Percentiles rank a stretch among this genome's conserved stretches.
Evolutionary conservation across 2,888 invertebrate species (phyloP).

Genomic region (Pharmacophagus antenor): DNA sequence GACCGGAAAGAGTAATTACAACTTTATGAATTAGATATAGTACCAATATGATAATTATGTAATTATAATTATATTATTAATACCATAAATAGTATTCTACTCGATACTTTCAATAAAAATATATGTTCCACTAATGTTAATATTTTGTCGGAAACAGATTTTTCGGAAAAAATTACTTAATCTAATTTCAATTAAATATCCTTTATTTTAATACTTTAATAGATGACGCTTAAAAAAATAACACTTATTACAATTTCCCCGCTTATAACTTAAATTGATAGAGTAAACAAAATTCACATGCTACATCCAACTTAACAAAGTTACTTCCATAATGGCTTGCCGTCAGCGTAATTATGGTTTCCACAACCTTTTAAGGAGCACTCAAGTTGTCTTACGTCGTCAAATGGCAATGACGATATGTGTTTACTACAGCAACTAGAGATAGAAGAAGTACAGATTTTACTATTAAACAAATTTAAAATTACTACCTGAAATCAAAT

Average conservation of each 20-base stretch:
- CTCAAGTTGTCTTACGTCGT: conserved; percentile 25
- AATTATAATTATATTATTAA: too few species aligned
- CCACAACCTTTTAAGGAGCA: conserved; percentile 30
- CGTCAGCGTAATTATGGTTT: conserved; percentile 28
- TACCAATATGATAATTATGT: too few species aligned
- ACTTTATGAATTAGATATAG: too few species aligned
- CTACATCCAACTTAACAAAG: conserved; percentile 26
- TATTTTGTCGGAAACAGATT: too few species aligned
- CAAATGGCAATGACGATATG: conserved; percentile 16
- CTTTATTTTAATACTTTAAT: too few species aligned
- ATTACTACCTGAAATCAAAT: too few species aligned
- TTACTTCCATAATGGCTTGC: conserved; percentile 24
- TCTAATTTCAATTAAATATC: too few species aligned
- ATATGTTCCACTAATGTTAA: too few species aligned
- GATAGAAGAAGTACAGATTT: conserved; percentile 2
- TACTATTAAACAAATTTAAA: background rate
- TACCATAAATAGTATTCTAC: too few species aligned
- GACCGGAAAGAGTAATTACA: too few species aligned
- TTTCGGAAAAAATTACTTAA: too few species aligned
- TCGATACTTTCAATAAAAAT: too few species aligned
- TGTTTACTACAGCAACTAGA: background rate
- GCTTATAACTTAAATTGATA: background rate
- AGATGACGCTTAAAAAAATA: background rate
- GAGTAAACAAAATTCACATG: conserved; percentile 1
- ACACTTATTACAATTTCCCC: background rate